phyloP scores from a whole-genome alignment of 2,888 invertebrate genomes.

The Hartigia nigra region DNA sequence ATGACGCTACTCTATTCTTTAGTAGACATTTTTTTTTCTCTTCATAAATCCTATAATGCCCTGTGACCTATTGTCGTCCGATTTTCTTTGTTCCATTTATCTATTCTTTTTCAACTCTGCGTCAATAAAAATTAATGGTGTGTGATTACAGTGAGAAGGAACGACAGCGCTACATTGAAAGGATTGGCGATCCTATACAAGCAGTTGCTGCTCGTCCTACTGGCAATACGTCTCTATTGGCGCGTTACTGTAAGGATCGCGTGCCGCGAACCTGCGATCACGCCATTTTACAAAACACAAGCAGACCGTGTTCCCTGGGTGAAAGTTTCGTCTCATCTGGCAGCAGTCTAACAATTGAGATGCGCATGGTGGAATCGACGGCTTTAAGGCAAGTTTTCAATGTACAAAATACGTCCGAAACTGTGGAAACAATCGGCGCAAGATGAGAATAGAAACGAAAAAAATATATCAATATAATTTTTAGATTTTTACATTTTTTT shows the following conservation, averaged over 20 bases:
- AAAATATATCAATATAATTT: neutral
- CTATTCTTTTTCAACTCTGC: neutral
- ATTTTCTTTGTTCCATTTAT: neutral
- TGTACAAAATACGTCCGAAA: neutral
- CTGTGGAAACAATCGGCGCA: neutral
- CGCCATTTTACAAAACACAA: slow-evolving; percentile 73
- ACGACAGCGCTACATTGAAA: slow-evolving; percentile 50
- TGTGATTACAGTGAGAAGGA: slow-evolving; percentile 61
- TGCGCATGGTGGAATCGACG: slow-evolving; percentile 84
- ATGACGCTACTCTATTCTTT: neutral
- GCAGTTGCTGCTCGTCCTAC: slow-evolving; percentile 65
- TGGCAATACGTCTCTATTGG: slow-evolving; percentile 81
- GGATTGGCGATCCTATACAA: slow-evolving; percentile 40
- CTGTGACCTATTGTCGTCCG: neutral
- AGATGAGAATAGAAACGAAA: neutral
- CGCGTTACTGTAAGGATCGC: slow-evolving; percentile 84
- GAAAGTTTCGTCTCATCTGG: slow-evolving; percentile 88
- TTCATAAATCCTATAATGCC: neutral
- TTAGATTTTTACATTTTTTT: neutral
- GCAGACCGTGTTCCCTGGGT: slow-evolving; percentile 80
- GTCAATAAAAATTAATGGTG: slow-evolving; percentile 1
- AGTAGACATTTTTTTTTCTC: neutral
- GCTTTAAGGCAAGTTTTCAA: slow-evolving; percentile 77
- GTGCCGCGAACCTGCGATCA: slow-evolving; percentile 88
- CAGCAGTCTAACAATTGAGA: slow-evolving; percentile 82